These are phyloP conservation scores for Spialia ferax DNA, from an alignment of 2,888 invertebrate species.

Conservation along the genomic window DNA sequence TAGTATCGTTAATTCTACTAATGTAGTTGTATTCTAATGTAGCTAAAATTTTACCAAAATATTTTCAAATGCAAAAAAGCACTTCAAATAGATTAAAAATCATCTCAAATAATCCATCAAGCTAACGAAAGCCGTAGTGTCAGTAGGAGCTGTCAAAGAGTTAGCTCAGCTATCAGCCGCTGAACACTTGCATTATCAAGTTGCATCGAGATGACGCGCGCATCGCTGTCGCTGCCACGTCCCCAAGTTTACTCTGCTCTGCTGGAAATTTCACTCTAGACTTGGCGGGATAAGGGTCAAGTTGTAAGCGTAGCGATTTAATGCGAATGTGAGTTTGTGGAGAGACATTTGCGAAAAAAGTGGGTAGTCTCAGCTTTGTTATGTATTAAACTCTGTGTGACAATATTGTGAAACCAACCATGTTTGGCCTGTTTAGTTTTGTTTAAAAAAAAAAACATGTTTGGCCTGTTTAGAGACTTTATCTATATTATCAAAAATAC, in stretches of 20 bases:
- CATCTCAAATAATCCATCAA: not conserved
- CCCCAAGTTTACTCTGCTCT: slow-evolving; percentile 82
- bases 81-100: not conserved
- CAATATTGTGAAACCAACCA: too few species aligned
- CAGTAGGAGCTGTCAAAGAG: slow-evolving; percentile 20
- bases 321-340: too few species aligned
- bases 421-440: too few species aligned
- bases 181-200: slow-evolving; percentile 67
- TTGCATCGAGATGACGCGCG: slow-evolving; percentile 77
- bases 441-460: too few species aligned
- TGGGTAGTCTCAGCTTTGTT: too few species aligned
- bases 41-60: too few species aligned
- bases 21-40: too few species aligned
- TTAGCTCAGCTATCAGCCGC: slow-evolving; percentile 26
- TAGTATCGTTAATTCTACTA: too few species aligned
- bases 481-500: too few species aligned
- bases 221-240: slow-evolving; percentile 80
- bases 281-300: slow-evolving; percentile 62
- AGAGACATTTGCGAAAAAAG: too few species aligned
- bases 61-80: not conserved
- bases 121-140: slow-evolving; percentile 24
- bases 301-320: slow-evolving; percentile 42
- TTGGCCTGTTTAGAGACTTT: too few species aligned
- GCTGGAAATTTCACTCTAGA: slow-evolving; percentile 82
- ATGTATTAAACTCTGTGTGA: too few species aligned